phyloP scores from a whole-genome alignment of 2,113 vertebrate species.

The Nesoenas mayeri region DNA sequence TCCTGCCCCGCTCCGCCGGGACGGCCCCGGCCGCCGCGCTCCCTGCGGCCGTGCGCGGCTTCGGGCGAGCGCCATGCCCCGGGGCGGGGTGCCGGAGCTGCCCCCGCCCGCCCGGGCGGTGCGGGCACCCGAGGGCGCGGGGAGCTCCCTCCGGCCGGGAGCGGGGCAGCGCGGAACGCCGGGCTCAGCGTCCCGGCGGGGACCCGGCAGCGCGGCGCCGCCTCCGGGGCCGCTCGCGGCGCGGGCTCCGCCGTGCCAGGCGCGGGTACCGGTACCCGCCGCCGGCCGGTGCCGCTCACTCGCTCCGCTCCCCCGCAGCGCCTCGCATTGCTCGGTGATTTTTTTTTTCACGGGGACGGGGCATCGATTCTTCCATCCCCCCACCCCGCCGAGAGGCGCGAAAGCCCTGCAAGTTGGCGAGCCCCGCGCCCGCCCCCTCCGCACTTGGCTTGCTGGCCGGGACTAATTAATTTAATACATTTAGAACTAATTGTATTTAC shows the following conservation, averaged over 20 bases:
- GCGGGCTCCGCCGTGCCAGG: background rate
- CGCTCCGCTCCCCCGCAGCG: background rate
- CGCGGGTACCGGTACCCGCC: background rate
- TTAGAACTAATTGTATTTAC: conserved; percentile 40
- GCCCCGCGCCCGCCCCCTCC: background rate
- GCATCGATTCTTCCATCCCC: background rate
- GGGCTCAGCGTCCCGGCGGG: background rate
- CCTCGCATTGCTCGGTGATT: background rate
- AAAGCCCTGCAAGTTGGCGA: background rate
- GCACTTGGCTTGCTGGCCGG: background rate
- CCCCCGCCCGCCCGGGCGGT: background rate
- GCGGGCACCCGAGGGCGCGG: too few relatives aligned
- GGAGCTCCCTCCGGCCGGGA: background rate
- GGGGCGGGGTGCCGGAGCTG: background rate
- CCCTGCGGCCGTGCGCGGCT: background rate
- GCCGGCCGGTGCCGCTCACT: background rate
- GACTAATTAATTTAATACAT: conserved; percentile 44
- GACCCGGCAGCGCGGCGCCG: background rate
- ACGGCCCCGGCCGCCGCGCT: background rate
- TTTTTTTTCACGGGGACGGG: background rate
- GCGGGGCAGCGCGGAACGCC: too few relatives aligned
- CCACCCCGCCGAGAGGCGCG: background rate
- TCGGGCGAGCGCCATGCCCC: background rate
- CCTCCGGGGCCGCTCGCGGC: background rate
- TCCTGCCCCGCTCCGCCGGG: background rate